Percentiles rank a stretch among this genome's conserved stretches.
Conservation (phyloP, 1,140 invertebrate genomes). For the Zaprionus inermis region DNA sequence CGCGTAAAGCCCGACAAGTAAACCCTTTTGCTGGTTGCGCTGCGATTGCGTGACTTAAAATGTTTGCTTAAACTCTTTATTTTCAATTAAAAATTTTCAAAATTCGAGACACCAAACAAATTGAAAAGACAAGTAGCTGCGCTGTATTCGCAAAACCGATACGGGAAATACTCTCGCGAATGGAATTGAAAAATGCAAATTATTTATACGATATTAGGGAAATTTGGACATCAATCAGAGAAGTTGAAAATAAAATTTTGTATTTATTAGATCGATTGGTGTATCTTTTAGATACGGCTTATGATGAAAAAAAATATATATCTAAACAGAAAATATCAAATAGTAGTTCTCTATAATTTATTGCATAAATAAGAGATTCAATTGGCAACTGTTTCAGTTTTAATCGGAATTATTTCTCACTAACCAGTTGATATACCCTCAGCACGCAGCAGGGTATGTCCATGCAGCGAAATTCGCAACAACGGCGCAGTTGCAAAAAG, state of each 20-base stretch:
- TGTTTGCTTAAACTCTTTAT: constrained; percentile 4
- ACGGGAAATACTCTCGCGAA: background rate
- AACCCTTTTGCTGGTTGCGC: background rate
- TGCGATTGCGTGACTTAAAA: constrained; percentile 5
- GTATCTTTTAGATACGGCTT: too few species aligned
- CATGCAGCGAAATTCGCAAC: constrained; percentile 1
- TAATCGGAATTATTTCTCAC: background rate
- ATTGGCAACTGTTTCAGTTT: too few species aligned
- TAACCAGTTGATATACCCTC: background rate
- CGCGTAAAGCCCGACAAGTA: background rate
- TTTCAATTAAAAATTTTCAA: constrained; percentile 5
- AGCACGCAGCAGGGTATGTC: background rate
- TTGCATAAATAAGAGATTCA: too few species aligned
- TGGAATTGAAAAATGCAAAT: background rate
- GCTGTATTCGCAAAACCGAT: background rate
- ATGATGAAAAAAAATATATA: too few species aligned
- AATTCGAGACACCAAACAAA: constrained; percentile 3
- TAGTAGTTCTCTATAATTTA: too few species aligned
- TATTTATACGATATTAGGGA: too few species aligned
- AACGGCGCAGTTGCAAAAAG: constrained; percentile 3
- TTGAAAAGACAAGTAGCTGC: constrained; percentile 5
- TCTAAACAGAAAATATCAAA: too few species aligned
- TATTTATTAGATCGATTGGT: too few species aligned
- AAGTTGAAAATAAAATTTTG: too few species aligned
- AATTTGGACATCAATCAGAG: too few species aligned